phyloP scores from a whole-genome alignment of 2,888 invertebrate genomes.

The Ctenicera cuprea region DNA sequence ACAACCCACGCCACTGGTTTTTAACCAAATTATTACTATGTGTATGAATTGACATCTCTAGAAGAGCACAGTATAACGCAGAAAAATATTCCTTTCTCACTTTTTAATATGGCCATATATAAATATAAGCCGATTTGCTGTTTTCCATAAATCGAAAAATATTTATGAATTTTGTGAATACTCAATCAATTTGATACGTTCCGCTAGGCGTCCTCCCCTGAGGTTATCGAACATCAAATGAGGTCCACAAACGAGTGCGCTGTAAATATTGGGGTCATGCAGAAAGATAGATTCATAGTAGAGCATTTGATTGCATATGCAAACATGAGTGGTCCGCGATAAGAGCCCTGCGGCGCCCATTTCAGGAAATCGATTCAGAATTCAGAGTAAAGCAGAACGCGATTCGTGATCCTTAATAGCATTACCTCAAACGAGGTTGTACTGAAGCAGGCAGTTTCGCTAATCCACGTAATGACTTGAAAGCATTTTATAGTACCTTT shows the following conservation, averaged over 20 bases:
- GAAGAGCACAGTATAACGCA: too few relatives aligned
- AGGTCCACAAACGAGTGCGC: slow-evolving; percentile 8
- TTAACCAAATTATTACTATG: too few relatives aligned
- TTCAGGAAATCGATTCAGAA: slow-evolving; percentile 35
- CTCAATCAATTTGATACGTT: slow-evolving; percentile 9
- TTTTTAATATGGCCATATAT: background rate
- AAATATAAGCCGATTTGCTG: background rate
- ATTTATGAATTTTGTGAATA: background rate
- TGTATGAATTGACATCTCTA: too few relatives aligned
- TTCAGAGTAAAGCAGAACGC: slow-evolving; percentile 26
- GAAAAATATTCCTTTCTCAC: background rate
- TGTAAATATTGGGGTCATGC: slow-evolving; percentile 18
- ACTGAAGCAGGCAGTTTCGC: slow-evolving; percentile 54
- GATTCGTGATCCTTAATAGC: slow-evolving; percentile 47
- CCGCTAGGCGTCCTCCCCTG: background rate
- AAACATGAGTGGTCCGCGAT: slow-evolving; percentile 37
- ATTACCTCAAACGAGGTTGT: slow-evolving; percentile 56
- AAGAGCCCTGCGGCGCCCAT: slow-evolving; percentile 36
- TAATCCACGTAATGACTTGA: slow-evolving; percentile 60
- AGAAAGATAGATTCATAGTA: slow-evolving; percentile 23
- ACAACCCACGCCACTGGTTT: too few relatives aligned
- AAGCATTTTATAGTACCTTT: slow-evolving; percentile 59
- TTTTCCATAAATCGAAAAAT: slow-evolving; percentile 8
- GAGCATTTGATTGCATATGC: slow-evolving; percentile 34
- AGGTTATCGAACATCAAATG: slow-evolving; percentile 2